These are phyloP conservation scores for Seira musarum DNA, from an alignment of 2,888 invertebrate species.

Conservation along the genomic window DNA sequence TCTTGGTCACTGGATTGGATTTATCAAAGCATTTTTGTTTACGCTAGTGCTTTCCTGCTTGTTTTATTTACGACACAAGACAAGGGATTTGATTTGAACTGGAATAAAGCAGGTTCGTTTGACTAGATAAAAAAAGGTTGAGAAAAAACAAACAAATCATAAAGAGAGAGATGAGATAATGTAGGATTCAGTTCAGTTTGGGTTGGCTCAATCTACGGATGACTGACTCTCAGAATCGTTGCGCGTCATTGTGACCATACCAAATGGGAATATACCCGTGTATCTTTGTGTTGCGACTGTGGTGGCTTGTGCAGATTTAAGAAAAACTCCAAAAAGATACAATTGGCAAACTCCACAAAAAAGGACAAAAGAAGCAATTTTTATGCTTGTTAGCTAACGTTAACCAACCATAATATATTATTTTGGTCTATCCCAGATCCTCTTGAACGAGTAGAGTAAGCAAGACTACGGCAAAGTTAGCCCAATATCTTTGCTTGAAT, in stretches of 20 bases:
- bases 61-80: not conserved
- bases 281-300: no score
- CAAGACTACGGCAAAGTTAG: no score
- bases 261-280: no score
- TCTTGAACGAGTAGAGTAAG: not conserved
- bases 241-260: no score
- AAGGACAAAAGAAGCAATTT: slow-evolving; percentile 4
- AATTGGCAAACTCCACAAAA: not conserved
- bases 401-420: slow-evolving; percentile 7
- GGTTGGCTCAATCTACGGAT: no score
- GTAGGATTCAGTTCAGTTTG: no score
- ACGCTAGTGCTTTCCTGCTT: not conserved
- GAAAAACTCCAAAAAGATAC: not conserved
- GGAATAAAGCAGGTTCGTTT: not conserved
- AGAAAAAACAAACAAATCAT: not conserved
- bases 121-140: not conserved
- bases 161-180: no score
- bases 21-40: not conserved
- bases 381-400: slow-evolving; percentile 9
- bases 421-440: not conserved
- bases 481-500: not conserved
- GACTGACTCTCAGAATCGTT: no score
- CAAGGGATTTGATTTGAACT: no score
- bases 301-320: not conserved
- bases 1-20: not conserved